Base-by-base conservation (phyloP, 2,888 invertebrate genomes). In the Tetragonisca angustula region DNA sequence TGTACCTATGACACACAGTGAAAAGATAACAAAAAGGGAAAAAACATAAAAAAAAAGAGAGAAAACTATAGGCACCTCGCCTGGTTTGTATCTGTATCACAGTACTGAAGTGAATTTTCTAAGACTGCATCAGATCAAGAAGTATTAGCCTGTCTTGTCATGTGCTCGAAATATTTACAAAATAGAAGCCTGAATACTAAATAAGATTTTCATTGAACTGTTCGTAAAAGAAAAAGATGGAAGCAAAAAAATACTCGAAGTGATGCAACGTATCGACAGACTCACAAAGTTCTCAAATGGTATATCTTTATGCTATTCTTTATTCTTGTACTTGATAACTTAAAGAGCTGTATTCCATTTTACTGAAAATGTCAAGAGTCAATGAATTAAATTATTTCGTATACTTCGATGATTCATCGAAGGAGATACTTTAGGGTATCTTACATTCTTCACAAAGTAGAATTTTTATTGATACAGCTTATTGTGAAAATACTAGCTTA, bases 111-210 rank as follows among this genome's bases (percentile, higher is more conserved):
- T 91, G 71, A 91, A 92, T 87, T 91, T 88, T 92, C 87, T 90
- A 82, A 94, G 93, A 93, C 93, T 94, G 92, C 93, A 92, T 92
- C 91, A 88, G 89, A 92, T 88, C 82, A 85, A 84, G 79, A 85
- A 84, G 80, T 87, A 87, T 88, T 89, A 85, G 65, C 73, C 68
- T 85, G 79, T 84, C 80, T 77, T 84, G 79, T 85, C 75, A 68
- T 65, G 74, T 75, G 81, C 83, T 88, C 86, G 83, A 85, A 62
- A 86, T 74, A 73, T 78, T 76, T 65, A 76, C 67, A 69, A 79
- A 79, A 80, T 81, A 70, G 76, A 75, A 72, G 81, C 80, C 72
- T 77, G 73, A 67, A 65, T 75, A 73, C 59, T 65, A 52, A 77
- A 54, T 81, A 77, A 70, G 72, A 49, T 76, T 79, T 69, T 59